phyloP scores from a whole-genome alignment of 2,888 invertebrate genomes.

The Amblyjoppa proteus region DNA sequence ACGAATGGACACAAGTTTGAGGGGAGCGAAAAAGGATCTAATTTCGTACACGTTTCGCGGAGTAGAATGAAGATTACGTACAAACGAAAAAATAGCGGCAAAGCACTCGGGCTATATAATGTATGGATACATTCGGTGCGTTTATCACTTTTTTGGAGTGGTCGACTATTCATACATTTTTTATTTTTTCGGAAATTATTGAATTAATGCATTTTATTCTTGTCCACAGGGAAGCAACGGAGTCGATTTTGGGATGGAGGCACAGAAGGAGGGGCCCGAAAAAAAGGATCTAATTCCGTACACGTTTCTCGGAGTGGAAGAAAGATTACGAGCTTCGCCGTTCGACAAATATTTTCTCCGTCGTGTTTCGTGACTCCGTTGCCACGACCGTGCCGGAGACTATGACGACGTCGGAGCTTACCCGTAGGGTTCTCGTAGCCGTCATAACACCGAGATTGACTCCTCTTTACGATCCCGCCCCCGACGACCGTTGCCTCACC shows the following conservation, averaged over 20 bases:
- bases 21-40: not conserved
- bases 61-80: not conserved
- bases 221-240: not conserved
- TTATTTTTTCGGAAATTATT: no score
- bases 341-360: slow-evolving; percentile 56
- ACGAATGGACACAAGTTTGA: no score
- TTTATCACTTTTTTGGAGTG: no score
- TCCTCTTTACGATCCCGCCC: slow-evolving; percentile 57
- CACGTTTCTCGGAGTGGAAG: not conserved
- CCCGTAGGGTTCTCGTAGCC: slow-evolving; percentile 32
- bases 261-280: not conserved
- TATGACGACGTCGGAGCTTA: slow-evolving; percentile 28
- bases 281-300: not conserved
- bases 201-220: no score
- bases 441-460: slow-evolving; percentile 67
- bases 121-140: no score
- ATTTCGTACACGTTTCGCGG: not conserved
- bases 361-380: slow-evolving; percentile 25
- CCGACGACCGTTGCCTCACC: slow-evolving; percentile 19
- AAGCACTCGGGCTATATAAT: no score
- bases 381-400: not conserved
- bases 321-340: not conserved
- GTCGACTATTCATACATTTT: no score
- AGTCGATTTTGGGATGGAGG: not conserved
- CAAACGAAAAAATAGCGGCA: no score